phyloP scores from a whole-genome alignment of 2,888 invertebrate genomes.

The Sminthurides aquaticus region DNA sequence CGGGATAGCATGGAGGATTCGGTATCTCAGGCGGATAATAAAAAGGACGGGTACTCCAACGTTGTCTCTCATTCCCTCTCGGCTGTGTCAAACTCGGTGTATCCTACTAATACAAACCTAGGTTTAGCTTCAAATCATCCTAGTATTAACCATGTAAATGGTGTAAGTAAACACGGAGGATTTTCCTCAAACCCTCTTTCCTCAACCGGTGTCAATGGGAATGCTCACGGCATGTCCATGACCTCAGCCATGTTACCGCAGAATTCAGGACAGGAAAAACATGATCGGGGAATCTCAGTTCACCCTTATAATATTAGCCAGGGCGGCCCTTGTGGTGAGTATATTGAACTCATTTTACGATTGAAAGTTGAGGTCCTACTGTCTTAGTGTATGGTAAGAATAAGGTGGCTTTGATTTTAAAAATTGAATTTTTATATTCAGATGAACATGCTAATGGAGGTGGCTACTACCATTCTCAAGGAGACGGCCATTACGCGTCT shows the following conservation, averaged over 20 bases:
- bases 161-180: slow-evolving; percentile 18
- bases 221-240: background rate
- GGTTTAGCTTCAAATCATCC: slow-evolving; percentile 32
- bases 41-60: slow-evolving; percentile 39
- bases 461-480: slow-evolving; percentile 14
- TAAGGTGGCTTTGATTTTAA: too few species aligned
- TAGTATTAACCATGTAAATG: slow-evolving; percentile 13
- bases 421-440: background rate
- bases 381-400: too few species aligned
- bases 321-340: background rate
- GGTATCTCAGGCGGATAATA: slow-evolving; percentile 31
- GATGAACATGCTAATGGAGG: background rate
- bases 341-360: too few species aligned
- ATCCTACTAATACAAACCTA: slow-evolving; percentile 33
- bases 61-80: slow-evolving; percentile 27
- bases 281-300: slow-evolving; percentile 2
- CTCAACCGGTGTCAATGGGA: slow-evolving; percentile 21
- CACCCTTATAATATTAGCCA: background rate
- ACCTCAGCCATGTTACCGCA: background rate
- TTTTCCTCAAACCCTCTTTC: slow-evolving; percentile 29
- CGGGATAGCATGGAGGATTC: slow-evolving; percentile 22
- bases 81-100: slow-evolving; percentile 35
- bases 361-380: too few species aligned
- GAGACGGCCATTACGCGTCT: slow-evolving; percentile 8
- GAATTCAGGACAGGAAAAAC: background rate